Conservation (phyloP, 2,797 vertebrate species). For the Pterois miles region DNA sequence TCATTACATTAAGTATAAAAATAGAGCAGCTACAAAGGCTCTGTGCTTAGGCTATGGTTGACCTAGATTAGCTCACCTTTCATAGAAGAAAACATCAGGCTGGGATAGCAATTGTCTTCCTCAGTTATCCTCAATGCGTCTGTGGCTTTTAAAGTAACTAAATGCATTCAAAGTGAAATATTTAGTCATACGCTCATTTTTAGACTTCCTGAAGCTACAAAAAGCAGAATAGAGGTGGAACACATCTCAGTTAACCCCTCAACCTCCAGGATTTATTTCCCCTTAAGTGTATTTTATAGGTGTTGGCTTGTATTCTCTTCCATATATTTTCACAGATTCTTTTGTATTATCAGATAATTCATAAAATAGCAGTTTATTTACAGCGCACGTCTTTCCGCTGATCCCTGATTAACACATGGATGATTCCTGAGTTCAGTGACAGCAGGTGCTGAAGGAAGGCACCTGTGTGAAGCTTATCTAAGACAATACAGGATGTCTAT, state of each 20-base stretch:
- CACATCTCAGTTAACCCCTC: background rate
- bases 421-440: constrained; percentile 29
- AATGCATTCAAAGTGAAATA: constrained; percentile 34
- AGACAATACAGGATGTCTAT: constrained; percentile 33
- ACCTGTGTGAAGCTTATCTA: constrained; percentile 26
- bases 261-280: background rate
- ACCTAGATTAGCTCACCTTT: constrained; percentile 65
- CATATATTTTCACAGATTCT: background rate
- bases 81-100: constrained; percentile 41
- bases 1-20: constrained; percentile 53
- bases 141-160: constrained; percentile 8
- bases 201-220: constrained; percentile 18
- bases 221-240: constrained; percentile 6
- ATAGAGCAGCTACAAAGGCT: constrained; percentile 47
- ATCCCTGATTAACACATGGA: constrained; percentile 26
- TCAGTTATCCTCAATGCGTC: background rate
- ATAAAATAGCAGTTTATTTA: constrained; percentile 14
- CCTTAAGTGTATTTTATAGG: background rate
- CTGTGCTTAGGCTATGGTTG: constrained; percentile 40
- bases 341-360: constrained; percentile 8
- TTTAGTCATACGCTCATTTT: constrained; percentile 12
- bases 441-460: constrained; percentile 32
- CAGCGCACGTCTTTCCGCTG: constrained; percentile 4
- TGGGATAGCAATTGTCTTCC: background rate
- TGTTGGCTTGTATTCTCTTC: background rate